Evolutionary conservation across 2,797 vertebrate genomes (phyloP).

Genomic region (Sebastiscus tertius): DNA sequence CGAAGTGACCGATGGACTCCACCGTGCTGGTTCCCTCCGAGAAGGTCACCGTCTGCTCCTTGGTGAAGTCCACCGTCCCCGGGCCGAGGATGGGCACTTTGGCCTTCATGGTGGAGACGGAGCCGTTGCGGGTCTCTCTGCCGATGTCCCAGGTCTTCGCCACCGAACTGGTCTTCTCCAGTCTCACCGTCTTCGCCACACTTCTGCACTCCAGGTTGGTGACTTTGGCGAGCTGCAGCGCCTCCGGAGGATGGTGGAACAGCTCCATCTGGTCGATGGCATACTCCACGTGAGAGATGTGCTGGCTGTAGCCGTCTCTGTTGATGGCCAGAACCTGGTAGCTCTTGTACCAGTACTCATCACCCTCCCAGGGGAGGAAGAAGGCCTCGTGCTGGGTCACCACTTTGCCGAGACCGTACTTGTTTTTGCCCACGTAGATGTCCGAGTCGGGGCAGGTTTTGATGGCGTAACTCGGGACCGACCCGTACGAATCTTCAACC

Average conservation of each 20-base stretch:
- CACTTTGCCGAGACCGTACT: conserved; percentile 84
- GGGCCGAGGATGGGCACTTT: conserved; percentile 73
- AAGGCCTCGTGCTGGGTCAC: conserved; percentile 78
- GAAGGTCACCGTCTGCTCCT: conserved; percentile 76
- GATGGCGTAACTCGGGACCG: conserved; percentile 67
- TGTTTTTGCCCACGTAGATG: conserved; percentile 82
- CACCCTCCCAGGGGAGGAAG: conserved; percentile 82
- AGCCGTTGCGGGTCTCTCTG: conserved; percentile 74
- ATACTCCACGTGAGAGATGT: conserved; percentile 78
- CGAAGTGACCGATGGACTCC: conserved; percentile 69
- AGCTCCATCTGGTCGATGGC: conserved; percentile 73
- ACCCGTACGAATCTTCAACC: conserved; percentile 77
- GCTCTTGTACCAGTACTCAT: conserved; percentile 84
- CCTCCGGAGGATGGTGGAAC: conserved; percentile 76
- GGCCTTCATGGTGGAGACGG: conserved; percentile 74
- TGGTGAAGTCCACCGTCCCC: conserved; percentile 67
- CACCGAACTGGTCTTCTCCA: conserved; percentile 74
- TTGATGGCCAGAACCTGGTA: conserved; percentile 82
- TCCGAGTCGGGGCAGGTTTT: conserved; percentile 73
- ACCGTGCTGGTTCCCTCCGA: conserved; percentile 69
- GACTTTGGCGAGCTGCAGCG: conserved; percentile 74
- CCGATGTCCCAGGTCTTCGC: conserved; percentile 78
- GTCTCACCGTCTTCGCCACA: conserved; percentile 73
- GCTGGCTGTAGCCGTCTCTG: conserved; percentile 75
- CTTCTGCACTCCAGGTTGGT: conserved; percentile 74